A percentile compares a stretch with the other conserved stretches of the same genome.
Conservation (phyloP, 1,140 invertebrate genomes). For the Temnothorax curvispinosus region DNA sequence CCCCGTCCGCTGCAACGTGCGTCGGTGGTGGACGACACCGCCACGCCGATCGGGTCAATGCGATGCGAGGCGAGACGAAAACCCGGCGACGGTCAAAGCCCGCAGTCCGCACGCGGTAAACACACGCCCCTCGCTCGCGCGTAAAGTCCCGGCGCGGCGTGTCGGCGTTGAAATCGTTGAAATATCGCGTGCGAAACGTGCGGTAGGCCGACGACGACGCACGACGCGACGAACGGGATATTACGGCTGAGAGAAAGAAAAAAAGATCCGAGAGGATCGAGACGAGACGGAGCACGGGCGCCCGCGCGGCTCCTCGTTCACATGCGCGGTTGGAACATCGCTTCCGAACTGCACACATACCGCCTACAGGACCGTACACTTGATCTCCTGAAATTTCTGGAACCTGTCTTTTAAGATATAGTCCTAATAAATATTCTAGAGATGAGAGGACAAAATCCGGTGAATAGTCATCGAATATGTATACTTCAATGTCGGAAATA, state of each 20-base stretch:
- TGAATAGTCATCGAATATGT: not conserved
- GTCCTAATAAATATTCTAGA: not conserved
- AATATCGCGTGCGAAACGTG: not conserved
- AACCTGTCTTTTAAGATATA: not conserved
- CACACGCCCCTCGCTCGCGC: not conserved
- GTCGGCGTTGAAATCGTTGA: not conserved
- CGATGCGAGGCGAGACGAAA: not conserved
- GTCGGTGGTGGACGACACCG: not conserved
- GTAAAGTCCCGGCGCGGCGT: not conserved
- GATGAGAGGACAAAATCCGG: too few species aligned
- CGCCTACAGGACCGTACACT: conserved; percentile 62
- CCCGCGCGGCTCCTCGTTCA: conserved; percentile 70
- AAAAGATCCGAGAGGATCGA: conserved; percentile 18
- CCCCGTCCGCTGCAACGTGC: not conserved
- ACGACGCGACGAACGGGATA: not conserved
- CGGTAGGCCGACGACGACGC: not conserved
- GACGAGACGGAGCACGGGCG: conserved; percentile 57
- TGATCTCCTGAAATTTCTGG: not conserved
- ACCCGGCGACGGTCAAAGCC: not conserved
- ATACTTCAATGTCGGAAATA: not conserved
- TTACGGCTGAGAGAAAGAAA: not conserved
- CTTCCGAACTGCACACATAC: conserved; percentile 59
- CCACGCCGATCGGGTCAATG: not conserved
- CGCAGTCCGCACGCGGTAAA: not conserved
- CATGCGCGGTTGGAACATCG: conserved; percentile 71